Evolutionary conservation across 2,888 invertebrate genomes (phyloP).

Genomic region (Aromia moschata): DNA sequence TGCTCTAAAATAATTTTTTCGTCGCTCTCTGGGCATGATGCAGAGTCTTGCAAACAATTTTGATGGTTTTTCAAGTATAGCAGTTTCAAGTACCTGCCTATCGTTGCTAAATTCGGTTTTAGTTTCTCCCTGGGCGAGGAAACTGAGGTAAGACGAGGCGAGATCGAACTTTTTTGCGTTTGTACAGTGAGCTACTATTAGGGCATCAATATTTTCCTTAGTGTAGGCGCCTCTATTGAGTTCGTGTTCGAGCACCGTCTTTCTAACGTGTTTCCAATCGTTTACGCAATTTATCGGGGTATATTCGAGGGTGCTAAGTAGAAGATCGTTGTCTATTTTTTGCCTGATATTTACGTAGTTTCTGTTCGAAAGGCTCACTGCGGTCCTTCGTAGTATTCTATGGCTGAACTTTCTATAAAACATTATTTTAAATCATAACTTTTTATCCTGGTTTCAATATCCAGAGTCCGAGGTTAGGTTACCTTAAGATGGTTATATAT

Average conservation of each 20-base stretch:
- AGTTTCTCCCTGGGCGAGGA: constrained; percentile 63
- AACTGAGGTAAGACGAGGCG: constrained; percentile 69
- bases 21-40: constrained; percentile 54
- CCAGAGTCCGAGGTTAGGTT: no score
- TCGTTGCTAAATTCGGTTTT: constrained; percentile 67
- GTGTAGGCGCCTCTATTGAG: constrained; percentile 58
- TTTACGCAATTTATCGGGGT: constrained; percentile 30
- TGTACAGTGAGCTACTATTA: constrained; percentile 67
- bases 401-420: no score
- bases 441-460: no score
- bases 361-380: no score
- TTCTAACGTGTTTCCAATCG: constrained; percentile 58
- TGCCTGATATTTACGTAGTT: background rate
- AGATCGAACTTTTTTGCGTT: constrained; percentile 61
- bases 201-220: constrained; percentile 69
- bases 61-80: constrained; percentile 61
- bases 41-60: constrained; percentile 48
- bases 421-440: no score
- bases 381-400: no score
- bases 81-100: constrained; percentile 68
- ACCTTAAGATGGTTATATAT: no score
- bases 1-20: constrained; percentile 66
- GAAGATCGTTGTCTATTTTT: constrained; percentile 19
- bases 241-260: constrained; percentile 59
- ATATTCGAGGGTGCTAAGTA: constrained; percentile 31